Conservation (phyloP, 2,888 invertebrate species). For the Andrena haemorrhoa region DNA sequence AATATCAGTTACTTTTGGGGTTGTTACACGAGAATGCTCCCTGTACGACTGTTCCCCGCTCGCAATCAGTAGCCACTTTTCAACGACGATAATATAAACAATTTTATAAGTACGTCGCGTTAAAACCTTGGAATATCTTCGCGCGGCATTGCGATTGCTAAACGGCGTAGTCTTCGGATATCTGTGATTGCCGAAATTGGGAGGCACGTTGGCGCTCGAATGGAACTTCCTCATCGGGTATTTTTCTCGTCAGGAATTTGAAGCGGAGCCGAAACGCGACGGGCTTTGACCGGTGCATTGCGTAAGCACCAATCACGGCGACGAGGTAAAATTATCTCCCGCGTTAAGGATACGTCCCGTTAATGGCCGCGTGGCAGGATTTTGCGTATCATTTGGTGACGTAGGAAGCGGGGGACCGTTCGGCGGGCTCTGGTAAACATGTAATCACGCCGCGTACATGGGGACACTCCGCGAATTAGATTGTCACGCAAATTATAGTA, state of each 20-base stretch:
- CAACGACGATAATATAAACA: background rate
- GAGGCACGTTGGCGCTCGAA: background rate
- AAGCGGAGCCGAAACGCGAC: background rate
- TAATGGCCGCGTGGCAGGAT: conserved; percentile 8
- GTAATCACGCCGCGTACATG: conserved; percentile 28
- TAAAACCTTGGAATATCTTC: conserved; percentile 9
- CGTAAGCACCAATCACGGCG: conserved; percentile 1
- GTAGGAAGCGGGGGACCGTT: background rate
- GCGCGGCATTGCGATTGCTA: background rate
- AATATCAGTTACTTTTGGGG: too few species aligned
- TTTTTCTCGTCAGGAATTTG: background rate
- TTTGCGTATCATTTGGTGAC: conserved; percentile 33
- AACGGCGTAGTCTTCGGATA: background rate
- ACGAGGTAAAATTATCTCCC: conserved; percentile 29
- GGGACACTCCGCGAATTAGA: conserved; percentile 36
- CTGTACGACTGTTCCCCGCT: background rate
- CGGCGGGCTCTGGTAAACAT: conserved; percentile 20
- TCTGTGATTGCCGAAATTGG: background rate
- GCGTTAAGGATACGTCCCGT: conserved; percentile 10
- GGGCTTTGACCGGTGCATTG: conserved; percentile 12
- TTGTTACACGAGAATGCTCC: background rate
- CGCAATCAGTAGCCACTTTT: background rate
- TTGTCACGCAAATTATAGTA: conserved; percentile 47
- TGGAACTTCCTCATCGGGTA: background rate
- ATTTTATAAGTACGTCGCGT: background rate